Evolutionary conservation across 2,797 vertebrate species (phyloP), one percentile per base, ranked within the genome.

Genomic region (Sebastes trivittatus): DNA sequence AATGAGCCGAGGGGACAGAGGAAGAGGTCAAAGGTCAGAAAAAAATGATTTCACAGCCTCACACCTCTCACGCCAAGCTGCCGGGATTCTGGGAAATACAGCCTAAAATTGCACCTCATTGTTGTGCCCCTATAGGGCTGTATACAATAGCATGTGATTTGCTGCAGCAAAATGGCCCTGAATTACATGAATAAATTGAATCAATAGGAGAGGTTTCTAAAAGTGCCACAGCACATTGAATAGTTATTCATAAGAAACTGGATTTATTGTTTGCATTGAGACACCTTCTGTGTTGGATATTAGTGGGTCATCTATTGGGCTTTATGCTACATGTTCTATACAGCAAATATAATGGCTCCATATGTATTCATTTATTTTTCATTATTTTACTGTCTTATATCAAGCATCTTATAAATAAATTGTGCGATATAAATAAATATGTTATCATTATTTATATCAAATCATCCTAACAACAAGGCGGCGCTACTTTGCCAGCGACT

Each of bases 31-130:
- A 6, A 78, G 71, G 38, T 83, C 56, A 58, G 4, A 18, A 6
- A 80, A 80, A 84, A 80, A 7, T 49, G 14, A 81, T 83, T 85
- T 81, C 63, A n/a, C 58, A 69, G 23, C 22, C 36, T 2, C 9
- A 52, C 30, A 8, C 25, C 11, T 6, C 32, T 59, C 49, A 27
- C 1, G 23, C 8, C 13, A 5, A 25, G 25, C 65, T 65, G 75
- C 42, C 3, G n/a, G 16, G 30, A 36, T 36, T 80, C 79, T 65
- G 64, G 65, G 76, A 83, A 84, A 78, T 13, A 5, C 36, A 49
- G 79, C 30, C 5, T 32, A 58, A 77, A 80, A 77, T 76, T 52
- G 34, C n/a, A 1, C 30, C 34, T 86, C 38, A 62, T 80, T 77
- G 58, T 63, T 69, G 9, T 7, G 61, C 72, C 25, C 4, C 52